Percentiles rank a stretch among this genome's conserved stretches.
phyloP scores from a whole-genome alignment of 1,140 invertebrate species.

The Helicoverpa zea region DNA sequence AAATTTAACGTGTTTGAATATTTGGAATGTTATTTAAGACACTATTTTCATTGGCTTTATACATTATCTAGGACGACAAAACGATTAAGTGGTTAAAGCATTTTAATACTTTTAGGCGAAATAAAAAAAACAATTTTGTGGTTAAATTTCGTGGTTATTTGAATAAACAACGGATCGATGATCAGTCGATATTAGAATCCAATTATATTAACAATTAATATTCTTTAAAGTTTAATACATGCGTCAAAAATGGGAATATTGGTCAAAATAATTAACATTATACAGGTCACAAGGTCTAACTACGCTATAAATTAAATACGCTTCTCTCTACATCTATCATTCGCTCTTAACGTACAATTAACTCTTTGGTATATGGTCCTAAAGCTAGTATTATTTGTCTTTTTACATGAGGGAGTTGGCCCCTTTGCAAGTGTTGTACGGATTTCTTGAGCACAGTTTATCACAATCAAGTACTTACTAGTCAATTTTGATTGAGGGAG shows the following conservation, averaged over 20 bases:
- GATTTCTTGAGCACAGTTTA: constrained; percentile 47
- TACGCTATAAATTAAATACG: constrained; percentile 83
- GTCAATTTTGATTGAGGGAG: constrained; percentile 41
- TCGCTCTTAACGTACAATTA: constrained; percentile 83
- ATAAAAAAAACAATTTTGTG: constrained; percentile 48
- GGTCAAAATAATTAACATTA: constrained; percentile 79
- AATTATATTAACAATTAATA: constrained; percentile 56
- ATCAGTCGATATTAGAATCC: constrained; percentile 60
- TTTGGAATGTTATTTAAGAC: constrained; percentile 86
- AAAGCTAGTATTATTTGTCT: constrained; percentile 80
- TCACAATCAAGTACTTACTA: constrained; percentile 49
- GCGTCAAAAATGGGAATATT: constrained; percentile 72
- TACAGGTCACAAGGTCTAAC: constrained; percentile 80
- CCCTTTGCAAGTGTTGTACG: constrained; percentile 68
- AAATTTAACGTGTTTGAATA: constrained; percentile 84
- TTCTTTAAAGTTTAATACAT: constrained; percentile 24
- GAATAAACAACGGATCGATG: constrained; percentile 47
- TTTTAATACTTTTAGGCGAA: constrained; percentile 66
- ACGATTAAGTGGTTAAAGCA: constrained; percentile 78
- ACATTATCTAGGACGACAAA: constrained; percentile 73
- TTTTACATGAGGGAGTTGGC: constrained; percentile 70
- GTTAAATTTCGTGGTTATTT: constrained; percentile 40
- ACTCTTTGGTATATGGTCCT: constrained; percentile 86
- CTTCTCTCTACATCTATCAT: constrained; percentile 73
- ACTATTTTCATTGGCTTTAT: constrained; percentile 81